phyloP scores from a whole-genome alignment of 2,797 vertebrate species.

The Melanotaenia parkinsoni region DNA sequence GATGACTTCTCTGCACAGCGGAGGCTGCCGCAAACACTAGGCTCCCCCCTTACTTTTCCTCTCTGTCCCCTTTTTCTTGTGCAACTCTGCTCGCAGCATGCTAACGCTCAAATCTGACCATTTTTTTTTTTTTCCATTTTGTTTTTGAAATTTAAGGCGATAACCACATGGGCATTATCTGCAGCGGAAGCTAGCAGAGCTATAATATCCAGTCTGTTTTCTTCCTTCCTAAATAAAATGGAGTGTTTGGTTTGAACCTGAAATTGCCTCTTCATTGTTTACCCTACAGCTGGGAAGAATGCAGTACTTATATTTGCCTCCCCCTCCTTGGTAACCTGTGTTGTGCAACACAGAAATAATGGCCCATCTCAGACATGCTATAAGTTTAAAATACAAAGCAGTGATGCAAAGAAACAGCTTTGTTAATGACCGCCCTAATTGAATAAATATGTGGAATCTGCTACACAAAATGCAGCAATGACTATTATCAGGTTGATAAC shows the following conservation, averaged over 20 bases:
- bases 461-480: slow-evolving; percentile 76
- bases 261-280: slow-evolving; percentile 42
- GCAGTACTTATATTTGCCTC: neutral
- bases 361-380: slow-evolving; percentile 2
- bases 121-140: neutral
- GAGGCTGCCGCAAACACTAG: slow-evolving; percentile 29
- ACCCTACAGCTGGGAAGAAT: slow-evolving; percentile 1
- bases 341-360: slow-evolving; percentile 37
- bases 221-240: slow-evolving; percentile 14
- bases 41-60: slow-evolving; percentile 9
- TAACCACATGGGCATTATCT: neutral
- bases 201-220: slow-evolving; percentile 1
- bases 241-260: slow-evolving; percentile 40
- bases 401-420: slow-evolving; percentile 24
- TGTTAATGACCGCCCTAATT: slow-evolving; percentile 76
- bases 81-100: slow-evolving; percentile 11
- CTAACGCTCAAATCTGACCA: slow-evolving; percentile 4
- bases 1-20: slow-evolving; percentile 46
- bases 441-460: slow-evolving; percentile 77
- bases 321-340: slow-evolving; percentile 13
- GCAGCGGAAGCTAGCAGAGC: neutral
- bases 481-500: slow-evolving; percentile 84
- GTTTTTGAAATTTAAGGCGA: neutral
- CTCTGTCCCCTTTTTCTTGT: slow-evolving; percentile 1
- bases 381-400: slow-evolving; percentile 60